phyloP scores from a whole-genome alignment of 35 echinoderm and acorn worm species.

The Anneissia japonica region DNA sequence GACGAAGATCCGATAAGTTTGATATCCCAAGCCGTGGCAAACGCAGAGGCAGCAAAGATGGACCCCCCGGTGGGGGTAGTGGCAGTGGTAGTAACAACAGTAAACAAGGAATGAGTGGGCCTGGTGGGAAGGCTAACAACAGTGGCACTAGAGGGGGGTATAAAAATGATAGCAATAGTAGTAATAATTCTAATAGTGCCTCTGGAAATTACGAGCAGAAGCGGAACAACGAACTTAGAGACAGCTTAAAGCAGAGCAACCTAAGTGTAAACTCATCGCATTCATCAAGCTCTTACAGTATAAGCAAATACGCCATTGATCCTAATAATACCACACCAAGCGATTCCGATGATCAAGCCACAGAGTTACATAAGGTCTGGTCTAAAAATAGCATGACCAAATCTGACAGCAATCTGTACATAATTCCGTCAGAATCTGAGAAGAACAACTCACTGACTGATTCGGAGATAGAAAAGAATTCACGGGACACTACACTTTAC shows the following conservation, averaged over 20 bases:
- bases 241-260: slow-evolving; percentile 92
- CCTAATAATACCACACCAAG: slow-evolving; percentile 94
- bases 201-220: slow-evolving; percentile 66
- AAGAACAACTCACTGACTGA: slow-evolving; percentile 47
- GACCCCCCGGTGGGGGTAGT: slow-evolving; percentile 68
- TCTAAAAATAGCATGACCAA: slow-evolving; percentile 51
- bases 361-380: slow-evolving; percentile 46
- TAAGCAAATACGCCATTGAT: slow-evolving; percentile 96
- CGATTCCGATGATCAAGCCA: slow-evolving; percentile 73
- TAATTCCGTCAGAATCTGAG: slow-evolving; percentile 53
- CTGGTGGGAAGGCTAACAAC: slow-evolving; percentile 36
- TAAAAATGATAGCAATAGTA: slow-evolving; percentile 35
- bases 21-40: slow-evolving; percentile 58
- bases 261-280: slow-evolving; percentile 85
- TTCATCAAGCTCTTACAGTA: slow-evolving; percentile 94
- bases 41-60: slow-evolving; percentile 91
- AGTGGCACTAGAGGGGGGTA: slow-evolving; percentile 44
- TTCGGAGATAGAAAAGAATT: slow-evolving; percentile 45
- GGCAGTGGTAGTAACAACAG: slow-evolving; percentile 46
- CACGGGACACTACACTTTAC: slow-evolving; percentile 66
- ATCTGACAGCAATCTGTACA: slow-evolving; percentile 75
- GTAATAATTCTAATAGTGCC: slow-evolving; percentile 24
- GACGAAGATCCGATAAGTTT: slow-evolving; percentile 84
- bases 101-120: slow-evolving; percentile 33
- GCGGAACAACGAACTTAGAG: slow-evolving; percentile 92